phyloP scores from a whole-genome alignment of 2,113 vertebrate species.

The Lates calcarifer region DNA sequence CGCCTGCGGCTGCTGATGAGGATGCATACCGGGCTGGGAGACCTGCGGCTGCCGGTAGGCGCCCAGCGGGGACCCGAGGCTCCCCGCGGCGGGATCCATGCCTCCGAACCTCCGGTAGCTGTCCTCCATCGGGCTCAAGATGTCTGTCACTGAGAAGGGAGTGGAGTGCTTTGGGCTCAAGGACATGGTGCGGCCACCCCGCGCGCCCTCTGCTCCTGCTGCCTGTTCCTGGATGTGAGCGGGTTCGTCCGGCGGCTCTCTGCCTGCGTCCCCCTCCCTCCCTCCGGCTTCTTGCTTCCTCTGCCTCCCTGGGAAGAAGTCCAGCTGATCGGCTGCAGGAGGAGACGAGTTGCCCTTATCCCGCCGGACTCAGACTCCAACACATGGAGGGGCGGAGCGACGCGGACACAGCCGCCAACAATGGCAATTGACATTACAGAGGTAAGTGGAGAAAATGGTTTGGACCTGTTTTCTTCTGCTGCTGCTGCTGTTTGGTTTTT shows the following conservation, averaged over 20 bases:
- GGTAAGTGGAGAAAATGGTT: constrained; percentile 68
- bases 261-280: constrained; percentile 69
- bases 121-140: constrained; percentile 95
- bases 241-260: constrained; percentile 22
- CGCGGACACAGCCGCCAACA: constrained; percentile 82
- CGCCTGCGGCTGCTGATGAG: constrained; percentile 80
- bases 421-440: constrained; percentile 79
- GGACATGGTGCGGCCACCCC: constrained; percentile 90
- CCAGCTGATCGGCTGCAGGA: constrained; percentile 78
- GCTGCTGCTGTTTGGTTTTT: not conserved
- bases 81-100: constrained; percentile 80
- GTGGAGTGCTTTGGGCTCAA: constrained; percentile 95
- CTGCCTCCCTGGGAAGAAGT: constrained; percentile 52
- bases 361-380: constrained; percentile 79
- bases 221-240: constrained; percentile 29
- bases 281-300: constrained; percentile 43
- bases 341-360: constrained; percentile 81
- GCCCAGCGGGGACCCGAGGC: constrained; percentile 83
- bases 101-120: constrained; percentile 91
- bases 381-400: constrained; percentile 80
- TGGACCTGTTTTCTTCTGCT: constrained; percentile 41
- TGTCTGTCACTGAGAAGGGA: constrained; percentile 94
- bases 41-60: constrained; percentile 86
- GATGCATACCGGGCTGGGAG: constrained; percentile 81
- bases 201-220: constrained; percentile 18